Evolutionary conservation across 2,888 invertebrate species (phyloP).

Genomic region (Trichopoda pennipes): DNA sequence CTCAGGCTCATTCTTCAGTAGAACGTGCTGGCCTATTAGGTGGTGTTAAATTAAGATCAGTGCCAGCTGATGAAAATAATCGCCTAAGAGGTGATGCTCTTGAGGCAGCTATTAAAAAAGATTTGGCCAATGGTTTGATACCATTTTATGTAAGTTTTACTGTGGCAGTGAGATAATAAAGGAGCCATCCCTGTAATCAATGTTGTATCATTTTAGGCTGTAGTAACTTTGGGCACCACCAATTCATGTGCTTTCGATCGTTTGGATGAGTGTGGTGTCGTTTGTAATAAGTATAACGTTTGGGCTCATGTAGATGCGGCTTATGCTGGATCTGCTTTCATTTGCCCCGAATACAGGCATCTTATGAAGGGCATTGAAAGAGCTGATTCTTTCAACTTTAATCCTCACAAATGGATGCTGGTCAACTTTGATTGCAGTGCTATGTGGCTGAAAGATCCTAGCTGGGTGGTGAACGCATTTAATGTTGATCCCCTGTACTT

Average conservation of each 20-base stretch:
- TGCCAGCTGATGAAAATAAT: conserved; percentile 88
- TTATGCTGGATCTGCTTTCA: conserved; percentile 97
- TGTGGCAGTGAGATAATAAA: background rate
- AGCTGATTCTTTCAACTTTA: conserved; percentile 98
- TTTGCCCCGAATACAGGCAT: conserved; percentile 97
- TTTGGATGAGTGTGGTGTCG: conserved; percentile 93
- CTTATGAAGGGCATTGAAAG: conserved; percentile 93
- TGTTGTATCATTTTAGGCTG: conserved; percentile 83
- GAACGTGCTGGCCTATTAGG: conserved; percentile 95
- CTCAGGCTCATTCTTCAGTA: conserved; percentile 95
- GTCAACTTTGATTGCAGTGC: conserved; percentile 99
- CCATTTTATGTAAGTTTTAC: conserved; percentile 93
- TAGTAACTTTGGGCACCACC: conserved; percentile 96
- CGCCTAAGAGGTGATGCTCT: conserved; percentile 88
- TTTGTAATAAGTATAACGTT: conserved; percentile 88
- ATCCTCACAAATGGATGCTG: conserved; percentile 99
- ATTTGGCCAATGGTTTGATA: conserved; percentile 93
- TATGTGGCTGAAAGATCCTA: conserved; percentile 96
- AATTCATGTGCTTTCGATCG: conserved; percentile 97
- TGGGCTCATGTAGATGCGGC: conserved; percentile 99
- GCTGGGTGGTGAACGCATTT: conserved; percentile 95
- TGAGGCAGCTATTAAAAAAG: conserved; percentile 90
- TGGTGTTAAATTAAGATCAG: conserved; percentile 89
- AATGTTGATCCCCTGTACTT: conserved; percentile 98
- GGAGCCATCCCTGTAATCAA: background rate